Percentiles rank a stretch among this genome's conserved stretches.
Evolutionary conservation across 1,140 invertebrate genomes (phyloP).

Genomic region (Ooceraea biroi): DNA sequence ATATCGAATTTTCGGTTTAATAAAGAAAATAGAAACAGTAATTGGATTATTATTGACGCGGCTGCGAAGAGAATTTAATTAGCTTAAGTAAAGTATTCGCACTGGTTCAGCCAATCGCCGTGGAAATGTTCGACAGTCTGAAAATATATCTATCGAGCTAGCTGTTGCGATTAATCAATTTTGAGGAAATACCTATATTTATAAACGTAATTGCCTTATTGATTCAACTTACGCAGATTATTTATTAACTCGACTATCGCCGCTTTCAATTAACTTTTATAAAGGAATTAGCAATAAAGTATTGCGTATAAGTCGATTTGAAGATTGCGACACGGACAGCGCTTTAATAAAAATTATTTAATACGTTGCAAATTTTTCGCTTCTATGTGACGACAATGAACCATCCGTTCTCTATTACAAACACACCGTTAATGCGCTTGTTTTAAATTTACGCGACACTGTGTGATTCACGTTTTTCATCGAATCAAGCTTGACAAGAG

Average conservation of each 20-base stretch:
- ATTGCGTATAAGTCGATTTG: not conserved
- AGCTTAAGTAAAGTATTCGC: conserved; percentile 62
- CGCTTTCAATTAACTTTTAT: conserved; percentile 31
- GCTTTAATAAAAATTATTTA: conserved; percentile 3
- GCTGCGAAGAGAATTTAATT: conserved; percentile 59
- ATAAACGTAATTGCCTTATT: conserved; percentile 37
- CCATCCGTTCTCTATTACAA: too few species aligned
- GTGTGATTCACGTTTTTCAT: not conserved
- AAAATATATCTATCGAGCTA: conserved; percentile 37
- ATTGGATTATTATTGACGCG: conserved; percentile 60
- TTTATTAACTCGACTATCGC: conserved; percentile 29
- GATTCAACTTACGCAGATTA: conserved; percentile 49
- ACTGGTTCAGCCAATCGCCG: conserved; percentile 35
- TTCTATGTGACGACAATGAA: not conserved
- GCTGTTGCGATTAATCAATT: conserved; percentile 57
- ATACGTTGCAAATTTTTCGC: conserved; percentile 22
- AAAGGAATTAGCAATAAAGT: conserved; percentile 4
- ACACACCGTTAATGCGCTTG: not conserved
- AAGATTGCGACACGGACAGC: not conserved
- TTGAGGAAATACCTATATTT: conserved; percentile 55
- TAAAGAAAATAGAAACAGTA: conserved; percentile 58
- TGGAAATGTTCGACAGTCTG: conserved; percentile 39
- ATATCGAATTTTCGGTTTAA: conserved; percentile 57
- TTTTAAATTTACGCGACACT: not conserved
- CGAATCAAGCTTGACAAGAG: not conserved